phyloP scores from a whole-genome alignment of 2,797 vertebrate species.

The Poecilia velifera region DNA sequence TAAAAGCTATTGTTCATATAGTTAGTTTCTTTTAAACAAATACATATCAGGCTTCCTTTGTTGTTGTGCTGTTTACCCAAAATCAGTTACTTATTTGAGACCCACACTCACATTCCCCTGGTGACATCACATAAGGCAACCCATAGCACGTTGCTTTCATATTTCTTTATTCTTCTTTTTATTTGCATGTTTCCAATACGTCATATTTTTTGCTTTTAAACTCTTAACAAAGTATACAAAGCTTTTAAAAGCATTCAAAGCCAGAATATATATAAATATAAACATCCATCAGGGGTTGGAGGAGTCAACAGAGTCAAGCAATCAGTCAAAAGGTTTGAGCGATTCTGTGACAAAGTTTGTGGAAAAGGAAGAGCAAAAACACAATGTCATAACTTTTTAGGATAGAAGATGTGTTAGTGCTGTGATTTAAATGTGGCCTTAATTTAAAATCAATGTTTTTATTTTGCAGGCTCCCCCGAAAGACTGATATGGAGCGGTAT shows the following conservation, averaged over 20 bases:
- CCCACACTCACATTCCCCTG: neutral
- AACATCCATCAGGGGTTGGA: neutral
- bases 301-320: neutral
- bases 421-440: neutral
- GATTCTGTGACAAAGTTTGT: neutral
- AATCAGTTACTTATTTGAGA: neutral
- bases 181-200: neutral
- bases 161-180: neutral
- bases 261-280: too few species aligned
- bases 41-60: neutral
- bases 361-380: neutral
- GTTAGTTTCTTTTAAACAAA: neutral
- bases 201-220: neutral
- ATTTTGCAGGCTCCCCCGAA: conserved; percentile 89
- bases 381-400: neutral
- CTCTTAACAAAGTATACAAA: neutral
- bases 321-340: neutral
- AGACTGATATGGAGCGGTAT: conserved; percentile 99
- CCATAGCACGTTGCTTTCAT: neutral
- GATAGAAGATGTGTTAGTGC: neutral
- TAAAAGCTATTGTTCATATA: neutral
- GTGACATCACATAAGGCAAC: neutral
- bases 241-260: neutral
- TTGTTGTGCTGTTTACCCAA: neutral
- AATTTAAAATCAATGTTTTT: conserved; percentile 25